Conservation (phyloP, 2,888 invertebrate genomes). For the Choreutis nemorana region DNA sequence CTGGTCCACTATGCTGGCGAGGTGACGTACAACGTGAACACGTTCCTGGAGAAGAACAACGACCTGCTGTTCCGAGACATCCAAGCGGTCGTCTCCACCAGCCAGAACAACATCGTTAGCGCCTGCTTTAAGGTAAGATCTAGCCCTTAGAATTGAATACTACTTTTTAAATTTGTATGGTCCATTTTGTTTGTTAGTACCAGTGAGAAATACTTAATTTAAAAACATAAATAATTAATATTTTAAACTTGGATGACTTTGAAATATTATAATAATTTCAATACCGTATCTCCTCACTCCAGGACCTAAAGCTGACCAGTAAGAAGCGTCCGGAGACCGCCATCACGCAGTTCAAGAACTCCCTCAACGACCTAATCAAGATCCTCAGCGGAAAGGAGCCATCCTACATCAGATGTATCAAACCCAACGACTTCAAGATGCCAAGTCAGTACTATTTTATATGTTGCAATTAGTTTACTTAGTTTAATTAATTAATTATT, state of each 20-base stretch:
- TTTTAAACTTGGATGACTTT: too few relatives aligned
- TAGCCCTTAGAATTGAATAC: too few relatives aligned
- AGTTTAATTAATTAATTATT: too few relatives aligned
- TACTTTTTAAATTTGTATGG: too few relatives aligned
- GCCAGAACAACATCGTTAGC: slow-evolving; percentile 45
- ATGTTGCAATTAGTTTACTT: too few relatives aligned
- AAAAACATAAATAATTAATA: too few relatives aligned
- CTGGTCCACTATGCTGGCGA: slow-evolving; percentile 92
- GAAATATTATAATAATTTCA: too few relatives aligned
- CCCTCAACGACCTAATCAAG: slow-evolving; percentile 85
- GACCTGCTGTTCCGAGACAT: slow-evolving; percentile 89
- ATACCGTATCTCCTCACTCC: too few relatives aligned
- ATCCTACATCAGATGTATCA: slow-evolving; percentile 92
- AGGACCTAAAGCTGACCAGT: slow-evolving; percentile 68
- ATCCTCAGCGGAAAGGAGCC: slow-evolving; percentile 94
- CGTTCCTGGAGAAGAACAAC: slow-evolving; percentile 94
- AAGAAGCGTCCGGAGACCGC: slow-evolving; percentile 91
- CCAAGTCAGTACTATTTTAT: slow-evolving; percentile 49
- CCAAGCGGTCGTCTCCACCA: slow-evolving; percentile 80
- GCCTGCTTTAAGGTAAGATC: slow-evolving; percentile 45
- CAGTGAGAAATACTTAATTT: too few relatives aligned
- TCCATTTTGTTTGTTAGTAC: too few relatives aligned
- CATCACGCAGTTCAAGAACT: slow-evolving; percentile 88
- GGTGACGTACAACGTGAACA: slow-evolving; percentile 86
- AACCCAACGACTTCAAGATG: slow-evolving; percentile 87